These are phyloP conservation scores for Chionomys nivalis DNA, from an alignment of 2,113 vertebrate species.

Conservation along the genomic window DNA sequence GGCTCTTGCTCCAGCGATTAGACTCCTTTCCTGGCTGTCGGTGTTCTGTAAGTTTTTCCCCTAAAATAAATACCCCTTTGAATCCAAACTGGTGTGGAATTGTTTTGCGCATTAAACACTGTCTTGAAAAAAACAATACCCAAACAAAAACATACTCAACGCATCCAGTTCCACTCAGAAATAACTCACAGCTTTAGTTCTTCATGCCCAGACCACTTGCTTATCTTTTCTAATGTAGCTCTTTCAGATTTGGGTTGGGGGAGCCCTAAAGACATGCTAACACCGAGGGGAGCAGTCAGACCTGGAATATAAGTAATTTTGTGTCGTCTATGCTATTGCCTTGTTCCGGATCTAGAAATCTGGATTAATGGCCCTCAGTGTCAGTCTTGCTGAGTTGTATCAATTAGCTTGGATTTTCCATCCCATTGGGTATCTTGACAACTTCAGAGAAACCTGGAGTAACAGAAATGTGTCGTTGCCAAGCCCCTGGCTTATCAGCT, in stretches of 20 bases:
- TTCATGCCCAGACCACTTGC: not conserved
- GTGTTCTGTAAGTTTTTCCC: no score
- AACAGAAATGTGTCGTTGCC: not conserved
- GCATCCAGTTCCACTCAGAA: not conserved
- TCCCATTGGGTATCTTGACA: not conserved
- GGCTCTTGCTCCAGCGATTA: no score
- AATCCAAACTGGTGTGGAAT: no score
- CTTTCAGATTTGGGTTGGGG: not conserved
- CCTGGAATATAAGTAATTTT: not conserved
- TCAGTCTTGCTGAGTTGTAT: not conserved
- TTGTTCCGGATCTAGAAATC: not conserved
- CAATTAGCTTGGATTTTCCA: not conserved
- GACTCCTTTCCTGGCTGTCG: no score
- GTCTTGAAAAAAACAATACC: not conserved
- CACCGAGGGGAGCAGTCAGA: not conserved
- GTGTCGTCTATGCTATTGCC: not conserved
- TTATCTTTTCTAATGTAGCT: not conserved
- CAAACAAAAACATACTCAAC: not conserved
- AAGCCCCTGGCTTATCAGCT: not conserved
- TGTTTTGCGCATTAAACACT: no score
- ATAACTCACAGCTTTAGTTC: not conserved
- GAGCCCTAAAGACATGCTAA: not conserved
- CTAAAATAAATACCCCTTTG: no score
- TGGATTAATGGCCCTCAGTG: not conserved
- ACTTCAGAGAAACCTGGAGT: not conserved